A percentile compares a stretch with the other conserved stretches of the same genome.
phyloP scores from a whole-genome alignment of 2,888 invertebrate genomes.

The Pilophorus perplexus region DNA sequence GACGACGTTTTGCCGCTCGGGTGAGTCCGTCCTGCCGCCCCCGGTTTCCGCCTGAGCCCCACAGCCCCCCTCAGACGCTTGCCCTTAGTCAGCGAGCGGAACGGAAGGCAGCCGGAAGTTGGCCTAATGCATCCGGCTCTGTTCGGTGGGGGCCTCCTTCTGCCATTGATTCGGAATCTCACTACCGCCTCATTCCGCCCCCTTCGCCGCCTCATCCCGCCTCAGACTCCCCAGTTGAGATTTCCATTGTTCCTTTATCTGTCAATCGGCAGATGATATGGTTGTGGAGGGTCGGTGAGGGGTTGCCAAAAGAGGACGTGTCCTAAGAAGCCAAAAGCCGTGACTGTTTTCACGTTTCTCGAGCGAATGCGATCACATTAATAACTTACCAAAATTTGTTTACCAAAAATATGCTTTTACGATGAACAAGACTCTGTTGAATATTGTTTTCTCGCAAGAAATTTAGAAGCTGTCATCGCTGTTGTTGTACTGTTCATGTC shows the following conservation, averaged over 20 bases:
- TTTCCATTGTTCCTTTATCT: conserved; percentile 38
- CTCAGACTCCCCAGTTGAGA: background rate
- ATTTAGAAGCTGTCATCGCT: no score
- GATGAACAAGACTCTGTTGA: no score
- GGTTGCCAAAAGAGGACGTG: no score
- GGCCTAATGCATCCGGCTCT: conserved; percentile 57
- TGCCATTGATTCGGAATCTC: conserved; percentile 38
- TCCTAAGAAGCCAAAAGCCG: no score
- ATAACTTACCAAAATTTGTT: no score
- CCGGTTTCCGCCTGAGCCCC: background rate
- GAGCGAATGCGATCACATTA: no score
- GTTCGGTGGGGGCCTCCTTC: conserved; percentile 38
- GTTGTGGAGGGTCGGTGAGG: background rate
- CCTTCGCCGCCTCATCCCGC: background rate
- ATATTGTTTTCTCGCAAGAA: no score
- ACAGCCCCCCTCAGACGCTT: background rate
- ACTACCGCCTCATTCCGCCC: conserved; percentile 9
- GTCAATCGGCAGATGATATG: conserved; percentile 25
- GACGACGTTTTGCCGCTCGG: conserved; percentile 16
- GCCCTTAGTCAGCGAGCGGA: conserved; percentile 41
- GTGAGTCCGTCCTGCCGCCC: conserved; percentile 7
- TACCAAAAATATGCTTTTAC: no score
- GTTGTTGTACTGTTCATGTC: no score
- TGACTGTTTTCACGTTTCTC: no score
- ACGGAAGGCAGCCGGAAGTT: conserved; percentile 54